A percentile compares a stretch with the other conserved stretches of the same genome.
Evolutionary conservation across 2,797 vertebrate genomes (phyloP).

Genomic region (Lutjanus argentimaculatus): DNA sequence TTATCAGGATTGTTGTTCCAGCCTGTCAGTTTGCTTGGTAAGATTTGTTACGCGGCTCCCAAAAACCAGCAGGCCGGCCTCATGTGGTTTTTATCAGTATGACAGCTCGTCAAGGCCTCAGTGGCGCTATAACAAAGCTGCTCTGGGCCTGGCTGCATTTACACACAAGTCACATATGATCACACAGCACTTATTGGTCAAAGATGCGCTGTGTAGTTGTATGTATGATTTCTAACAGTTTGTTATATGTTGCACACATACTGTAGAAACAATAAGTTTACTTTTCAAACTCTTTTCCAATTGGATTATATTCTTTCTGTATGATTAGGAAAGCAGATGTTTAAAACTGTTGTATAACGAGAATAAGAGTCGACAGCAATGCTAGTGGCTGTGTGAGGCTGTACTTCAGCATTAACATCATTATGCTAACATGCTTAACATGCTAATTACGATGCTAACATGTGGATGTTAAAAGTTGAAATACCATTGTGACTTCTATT

Average conservation of each 20-base stretch:
- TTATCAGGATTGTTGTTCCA: constrained; percentile 73
- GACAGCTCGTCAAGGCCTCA: constrained; percentile 54
- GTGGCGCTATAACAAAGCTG: constrained; percentile 17
- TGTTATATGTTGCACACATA: not conserved
- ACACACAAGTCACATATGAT: constrained; percentile 15
- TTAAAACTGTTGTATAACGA: not conserved
- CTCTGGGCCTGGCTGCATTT: constrained; percentile 33
- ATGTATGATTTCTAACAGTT: constrained; percentile 13
- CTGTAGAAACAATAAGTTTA: not conserved
- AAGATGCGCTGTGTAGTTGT: not conserved
- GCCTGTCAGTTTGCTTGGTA: constrained; percentile 68
- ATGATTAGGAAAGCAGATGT: not conserved
- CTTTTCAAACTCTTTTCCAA: not conserved
- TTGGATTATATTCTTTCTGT: not conserved
- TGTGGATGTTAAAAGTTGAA: not conserved
- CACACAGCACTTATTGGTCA: not conserved
- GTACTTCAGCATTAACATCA: not conserved
- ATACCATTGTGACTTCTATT: too few relatives aligned
- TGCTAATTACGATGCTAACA: not conserved
- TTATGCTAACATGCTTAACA: too few relatives aligned
- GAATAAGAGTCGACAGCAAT: not conserved
- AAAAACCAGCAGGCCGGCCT: constrained; percentile 41
- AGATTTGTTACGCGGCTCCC: constrained; percentile 58
- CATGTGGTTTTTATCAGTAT: constrained; percentile 67
- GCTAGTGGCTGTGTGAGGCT: not conserved